Percentiles rank a stretch among this genome's conserved stretches.
These are phyloP conservation scores for Hylaea fasciaria DNA, from an alignment of 2,888 invertebrate genomes.

Conservation along the genomic window DNA sequence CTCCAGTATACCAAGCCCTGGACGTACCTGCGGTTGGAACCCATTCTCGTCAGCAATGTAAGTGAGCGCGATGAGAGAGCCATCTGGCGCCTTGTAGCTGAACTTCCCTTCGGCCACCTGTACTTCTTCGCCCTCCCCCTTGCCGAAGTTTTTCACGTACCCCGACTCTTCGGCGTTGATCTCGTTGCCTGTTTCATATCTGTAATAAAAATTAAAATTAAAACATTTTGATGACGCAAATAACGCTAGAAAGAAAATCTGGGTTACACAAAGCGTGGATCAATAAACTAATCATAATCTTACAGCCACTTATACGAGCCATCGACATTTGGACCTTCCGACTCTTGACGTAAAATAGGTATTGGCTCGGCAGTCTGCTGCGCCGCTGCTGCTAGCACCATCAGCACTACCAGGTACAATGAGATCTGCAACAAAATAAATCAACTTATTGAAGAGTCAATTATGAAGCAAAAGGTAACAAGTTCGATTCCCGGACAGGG, in stretches of 20 bases:
- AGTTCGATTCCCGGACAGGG: too few relatives aligned
- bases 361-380: constrained; percentile 76
- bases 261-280: too few relatives aligned
- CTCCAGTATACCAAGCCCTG: too few relatives aligned
- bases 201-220: constrained; percentile 44
- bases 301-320: constrained; percentile 87
- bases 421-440: constrained; percentile 61
- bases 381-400: constrained; percentile 55
- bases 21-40: constrained; percentile 85
- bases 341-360: constrained; percentile 85
- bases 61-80: constrained; percentile 85
- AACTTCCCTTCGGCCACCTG: constrained; percentile 86
- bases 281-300: constrained; percentile 43
- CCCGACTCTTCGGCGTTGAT: constrained; percentile 87
- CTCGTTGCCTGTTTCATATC: constrained; percentile 87
- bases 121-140: constrained; percentile 80
- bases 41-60: constrained; percentile 90
- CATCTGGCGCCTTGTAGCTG: constrained; percentile 88
- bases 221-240: too few relatives aligned
- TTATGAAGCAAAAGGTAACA: too few relatives aligned
- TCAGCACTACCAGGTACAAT: constrained; percentile 53
- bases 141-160: constrained; percentile 85
- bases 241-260: too few relatives aligned
- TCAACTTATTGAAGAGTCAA: too few relatives aligned
- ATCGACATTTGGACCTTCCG: constrained; percentile 86